Conservation (phyloP, 2,113 vertebrate species). For the Canis aureus region DNA sequence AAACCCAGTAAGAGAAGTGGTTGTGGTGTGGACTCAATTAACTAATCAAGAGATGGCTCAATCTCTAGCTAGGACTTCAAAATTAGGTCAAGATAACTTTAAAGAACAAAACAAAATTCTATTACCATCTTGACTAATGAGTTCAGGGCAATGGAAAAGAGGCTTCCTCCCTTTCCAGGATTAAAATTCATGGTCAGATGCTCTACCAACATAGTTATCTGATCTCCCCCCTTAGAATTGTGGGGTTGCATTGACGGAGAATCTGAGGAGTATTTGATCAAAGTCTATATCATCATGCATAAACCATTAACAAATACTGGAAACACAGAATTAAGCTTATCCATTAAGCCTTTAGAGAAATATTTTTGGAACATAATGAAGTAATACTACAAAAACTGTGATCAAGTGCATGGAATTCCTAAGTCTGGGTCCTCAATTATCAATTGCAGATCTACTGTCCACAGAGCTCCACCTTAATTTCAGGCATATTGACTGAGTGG, state of each 20-base stretch:
- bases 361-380: neutral
- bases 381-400: neutral
- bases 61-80: neutral
- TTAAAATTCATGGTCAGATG: slow-evolving; percentile 1
- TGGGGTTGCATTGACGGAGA: neutral
- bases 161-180: neutral
- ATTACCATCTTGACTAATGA: neutral
- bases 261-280: neutral
- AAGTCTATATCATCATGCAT: neutral
- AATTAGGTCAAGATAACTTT: neutral
- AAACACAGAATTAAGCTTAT: slow-evolving; percentile 13
- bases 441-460: neutral
- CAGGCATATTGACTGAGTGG: neutral
- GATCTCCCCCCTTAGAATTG: neutral
- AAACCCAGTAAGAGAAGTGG: neutral
- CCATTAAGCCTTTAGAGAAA: neutral
- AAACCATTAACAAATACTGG: slow-evolving; percentile 14
- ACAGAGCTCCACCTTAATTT: neutral
- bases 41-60: neutral
- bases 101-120: neutral
- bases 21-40: neutral
- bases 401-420: neutral
- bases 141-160: neutral
- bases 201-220: slow-evolving; percentile 19
- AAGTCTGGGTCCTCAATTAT: neutral